phyloP scores from a whole-genome alignment of 2,797 vertebrate genomes.

The Sebastes jordani region DNA sequence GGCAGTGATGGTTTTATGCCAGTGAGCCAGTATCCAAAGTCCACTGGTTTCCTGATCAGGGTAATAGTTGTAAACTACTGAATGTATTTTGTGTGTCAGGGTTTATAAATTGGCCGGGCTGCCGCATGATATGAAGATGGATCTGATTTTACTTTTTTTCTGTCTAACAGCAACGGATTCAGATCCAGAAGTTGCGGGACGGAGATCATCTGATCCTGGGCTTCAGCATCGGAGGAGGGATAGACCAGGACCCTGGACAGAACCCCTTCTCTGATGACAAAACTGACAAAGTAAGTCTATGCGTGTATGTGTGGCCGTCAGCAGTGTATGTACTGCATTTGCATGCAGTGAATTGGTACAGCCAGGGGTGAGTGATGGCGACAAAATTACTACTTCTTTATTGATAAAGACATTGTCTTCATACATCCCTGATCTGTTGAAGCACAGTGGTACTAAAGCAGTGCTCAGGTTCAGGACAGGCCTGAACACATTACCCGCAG shows the following conservation, averaged over 20 bases:
- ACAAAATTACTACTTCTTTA: not conserved
- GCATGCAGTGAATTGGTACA: not conserved
- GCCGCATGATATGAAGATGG: too few species aligned
- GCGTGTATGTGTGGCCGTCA: not conserved
- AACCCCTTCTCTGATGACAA: constrained; percentile 98
- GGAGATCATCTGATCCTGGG: constrained; percentile 93
- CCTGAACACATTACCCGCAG: constrained; percentile 33
- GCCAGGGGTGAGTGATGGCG: too few species aligned
- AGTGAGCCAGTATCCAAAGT: not conserved
- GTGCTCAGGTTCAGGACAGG: constrained; percentile 4
- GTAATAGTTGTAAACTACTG: not conserved
- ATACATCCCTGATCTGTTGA: not conserved
- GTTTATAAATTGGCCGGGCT: not conserved
- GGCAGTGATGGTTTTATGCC: not conserved
- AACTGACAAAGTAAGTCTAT: constrained; percentile 89
- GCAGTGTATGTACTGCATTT: not conserved
- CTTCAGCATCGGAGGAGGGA: constrained; percentile 99
- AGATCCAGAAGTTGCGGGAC: constrained; percentile 92
- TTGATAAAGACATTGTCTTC: not conserved
- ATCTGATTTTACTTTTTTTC: not conserved
- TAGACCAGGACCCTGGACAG: constrained; percentile 96
- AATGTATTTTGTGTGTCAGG: not conserved
- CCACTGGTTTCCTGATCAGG: not conserved
- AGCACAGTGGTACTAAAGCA: not conserved
- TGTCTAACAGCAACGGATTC: constrained; percentile 89